Conservation (phyloP, 2,888 invertebrate genomes). For the Nycteola revayana region DNA sequence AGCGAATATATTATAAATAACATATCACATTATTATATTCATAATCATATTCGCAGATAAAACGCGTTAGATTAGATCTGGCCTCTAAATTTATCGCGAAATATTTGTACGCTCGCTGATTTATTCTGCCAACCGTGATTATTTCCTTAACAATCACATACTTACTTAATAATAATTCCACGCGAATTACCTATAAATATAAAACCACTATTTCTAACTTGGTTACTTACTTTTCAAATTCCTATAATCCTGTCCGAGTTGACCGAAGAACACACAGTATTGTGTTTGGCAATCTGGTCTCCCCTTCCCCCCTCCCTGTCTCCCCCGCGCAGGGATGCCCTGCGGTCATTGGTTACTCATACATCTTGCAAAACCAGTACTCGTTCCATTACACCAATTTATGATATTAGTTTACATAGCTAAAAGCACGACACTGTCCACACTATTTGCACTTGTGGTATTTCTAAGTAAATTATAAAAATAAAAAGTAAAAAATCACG, state of each 20-base stretch:
- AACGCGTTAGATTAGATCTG: slow-evolving; percentile 24
- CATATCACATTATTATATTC: not conserved
- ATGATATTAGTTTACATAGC: slow-evolving; percentile 50
- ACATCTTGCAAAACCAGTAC: slow-evolving; percentile 63
- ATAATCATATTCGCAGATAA: slow-evolving; percentile 13
- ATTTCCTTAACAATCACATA: not conserved
- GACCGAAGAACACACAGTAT: slow-evolving; percentile 39
- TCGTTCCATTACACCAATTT: slow-evolving; percentile 50
- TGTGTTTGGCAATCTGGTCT: slow-evolving; percentile 43
- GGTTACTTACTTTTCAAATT: slow-evolving; percentile 49
- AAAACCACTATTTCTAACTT: not conserved
- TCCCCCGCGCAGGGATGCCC: slow-evolving; percentile 60
- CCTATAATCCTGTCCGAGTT: slow-evolving; percentile 37
- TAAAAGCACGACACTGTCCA: slow-evolving; percentile 43
- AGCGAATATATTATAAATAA: too few species aligned
- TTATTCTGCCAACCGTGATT: slow-evolving; percentile 24
- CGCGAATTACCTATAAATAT: too few species aligned
- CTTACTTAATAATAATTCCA: too few species aligned
- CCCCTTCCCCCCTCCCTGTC: slow-evolving; percentile 47
- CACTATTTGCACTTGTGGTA: slow-evolving; percentile 31
- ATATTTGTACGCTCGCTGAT: slow-evolving; percentile 12
- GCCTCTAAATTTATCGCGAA: slow-evolving; percentile 19
- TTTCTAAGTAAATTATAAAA: slow-evolving; percentile 26
- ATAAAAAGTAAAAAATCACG: slow-evolving; percentile 27
- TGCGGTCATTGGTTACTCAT: slow-evolving; percentile 71